Conservation (phyloP, 2,888 invertebrate genomes). For the Amorpha juglandis region DNA sequence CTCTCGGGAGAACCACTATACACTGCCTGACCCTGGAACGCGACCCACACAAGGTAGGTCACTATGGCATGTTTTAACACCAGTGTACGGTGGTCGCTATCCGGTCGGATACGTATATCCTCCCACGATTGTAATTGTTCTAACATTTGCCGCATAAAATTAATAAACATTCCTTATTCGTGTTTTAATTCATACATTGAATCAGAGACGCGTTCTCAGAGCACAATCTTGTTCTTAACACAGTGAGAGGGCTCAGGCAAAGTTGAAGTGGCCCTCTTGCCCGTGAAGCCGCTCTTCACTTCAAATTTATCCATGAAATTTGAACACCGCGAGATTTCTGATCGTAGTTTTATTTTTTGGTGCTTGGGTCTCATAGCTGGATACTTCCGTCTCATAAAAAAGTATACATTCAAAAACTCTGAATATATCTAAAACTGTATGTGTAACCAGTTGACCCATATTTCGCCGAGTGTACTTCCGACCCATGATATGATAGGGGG, state of each 20-base stretch:
- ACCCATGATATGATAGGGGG: too few species aligned
- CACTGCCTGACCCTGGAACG: too few species aligned
- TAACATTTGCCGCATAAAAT: background rate
- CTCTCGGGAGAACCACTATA: too few species aligned
- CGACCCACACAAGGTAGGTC: too few species aligned
- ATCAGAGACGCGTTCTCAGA: conserved; percentile 37
- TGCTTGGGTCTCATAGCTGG: background rate
- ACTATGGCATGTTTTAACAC: too few species aligned
- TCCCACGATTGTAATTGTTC: background rate
- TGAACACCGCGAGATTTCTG: conserved; percentile 38
- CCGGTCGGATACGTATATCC: too few species aligned
- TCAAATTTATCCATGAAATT: conserved; percentile 51
- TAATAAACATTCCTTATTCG: background rate
- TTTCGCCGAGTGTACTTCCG: too few species aligned
- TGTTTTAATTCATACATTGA: conserved; percentile 27
- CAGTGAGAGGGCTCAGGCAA: conserved; percentile 38
- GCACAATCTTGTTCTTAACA: conserved; percentile 45
- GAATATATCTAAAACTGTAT: too few species aligned
- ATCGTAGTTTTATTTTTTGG: conserved; percentile 33
- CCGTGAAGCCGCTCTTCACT: conserved; percentile 40
- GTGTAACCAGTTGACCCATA: too few species aligned
- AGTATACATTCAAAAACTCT: background rate
- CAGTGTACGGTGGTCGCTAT: too few species aligned
- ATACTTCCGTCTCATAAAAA: background rate
- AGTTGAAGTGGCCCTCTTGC: conserved; percentile 40